phyloP scores from a whole-genome alignment of 2,797 vertebrate genomes.

The Peromyscus nudipes region DNA sequence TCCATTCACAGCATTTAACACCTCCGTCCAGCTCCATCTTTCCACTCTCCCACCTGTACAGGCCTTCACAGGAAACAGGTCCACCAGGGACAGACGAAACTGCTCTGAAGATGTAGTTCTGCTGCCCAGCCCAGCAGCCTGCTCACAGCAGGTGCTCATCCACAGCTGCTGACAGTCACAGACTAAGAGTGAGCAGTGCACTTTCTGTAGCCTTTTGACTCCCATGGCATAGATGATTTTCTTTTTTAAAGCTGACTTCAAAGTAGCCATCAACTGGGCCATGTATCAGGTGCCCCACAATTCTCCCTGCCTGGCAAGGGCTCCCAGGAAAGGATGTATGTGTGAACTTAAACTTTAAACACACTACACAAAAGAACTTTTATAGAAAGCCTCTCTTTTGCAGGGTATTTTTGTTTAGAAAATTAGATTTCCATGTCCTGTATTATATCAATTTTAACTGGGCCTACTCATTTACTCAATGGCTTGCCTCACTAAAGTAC shows the following conservation, averaged over 20 bases:
- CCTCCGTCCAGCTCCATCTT: not conserved
- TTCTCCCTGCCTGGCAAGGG: not conserved
- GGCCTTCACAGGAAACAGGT: not conserved
- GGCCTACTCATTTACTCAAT: not conserved
- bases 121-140: not conserved
- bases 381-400: conserved; percentile 59
- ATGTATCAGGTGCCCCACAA: not conserved
- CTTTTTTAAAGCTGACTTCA: not conserved
- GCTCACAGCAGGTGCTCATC: not conserved
- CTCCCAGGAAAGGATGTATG: not conserved
- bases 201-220: conserved; percentile 39
- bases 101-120: not conserved
- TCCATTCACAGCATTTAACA: conserved; percentile 7
- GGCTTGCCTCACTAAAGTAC: conserved; percentile 8
- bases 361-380: conserved; percentile 28
- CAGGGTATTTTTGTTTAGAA: conserved; percentile 33
- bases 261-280: conserved; percentile 10
- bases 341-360: conserved; percentile 63
- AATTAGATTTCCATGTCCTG: conserved; percentile 31
- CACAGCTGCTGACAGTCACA: not conserved
- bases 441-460: conserved; percentile 20
- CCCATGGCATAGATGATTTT: not conserved
- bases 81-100: not conserved
- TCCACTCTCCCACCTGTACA: not conserved
- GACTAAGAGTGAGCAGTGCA: conserved; percentile 1